A percentile compares a stretch with the other conserved stretches of the same genome.
Evolutionary conservation across 2,888 invertebrate species (phyloP).

Genomic region (Trachelus iudaicus): DNA sequence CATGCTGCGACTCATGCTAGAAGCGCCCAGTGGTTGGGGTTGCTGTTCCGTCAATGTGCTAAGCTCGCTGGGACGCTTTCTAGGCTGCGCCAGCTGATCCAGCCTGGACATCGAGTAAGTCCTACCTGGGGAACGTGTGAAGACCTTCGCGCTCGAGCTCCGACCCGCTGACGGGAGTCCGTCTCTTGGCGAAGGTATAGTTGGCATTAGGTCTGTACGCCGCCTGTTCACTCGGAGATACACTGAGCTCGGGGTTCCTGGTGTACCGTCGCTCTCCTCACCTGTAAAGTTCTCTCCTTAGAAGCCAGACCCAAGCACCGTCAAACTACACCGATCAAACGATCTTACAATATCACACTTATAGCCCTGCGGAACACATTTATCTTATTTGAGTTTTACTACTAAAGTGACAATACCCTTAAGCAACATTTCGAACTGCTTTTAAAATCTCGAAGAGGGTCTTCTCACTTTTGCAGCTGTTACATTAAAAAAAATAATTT

Average conservation of each 20-base stretch:
- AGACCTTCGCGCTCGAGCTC: conserved; percentile 60
- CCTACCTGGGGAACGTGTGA: conserved; percentile 78
- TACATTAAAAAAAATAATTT: background rate
- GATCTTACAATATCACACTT: background rate
- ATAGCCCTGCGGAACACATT: background rate
- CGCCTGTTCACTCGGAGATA: conserved; percentile 86
- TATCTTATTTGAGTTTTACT: background rate
- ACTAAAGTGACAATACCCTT: background rate
- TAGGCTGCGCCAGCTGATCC: conserved; percentile 84
- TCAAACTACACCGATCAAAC: conserved; percentile 22
- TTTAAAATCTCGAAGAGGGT: background rate
- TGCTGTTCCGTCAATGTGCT: conserved; percentile 46
- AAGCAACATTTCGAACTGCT: background rate
- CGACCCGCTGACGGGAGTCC: conserved; percentile 52
- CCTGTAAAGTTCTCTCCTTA: conserved; percentile 58
- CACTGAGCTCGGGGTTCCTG: conserved; percentile 67
- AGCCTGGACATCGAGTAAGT: conserved; percentile 94
- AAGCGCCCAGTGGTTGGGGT: conserved; percentile 55
- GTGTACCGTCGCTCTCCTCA: conserved; percentile 56
- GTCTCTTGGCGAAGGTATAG: conserved; percentile 81
- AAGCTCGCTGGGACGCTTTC: conserved; percentile 66
- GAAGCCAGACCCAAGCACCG: conserved; percentile 29
- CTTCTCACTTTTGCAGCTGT: background rate
- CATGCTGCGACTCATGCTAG: conserved; percentile 78
- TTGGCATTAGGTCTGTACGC: conserved; percentile 92